These are phyloP conservation scores for Bufotes viridis DNA, from an alignment of 2,797 vertebrate genomes.

Conservation along the genomic window DNA sequence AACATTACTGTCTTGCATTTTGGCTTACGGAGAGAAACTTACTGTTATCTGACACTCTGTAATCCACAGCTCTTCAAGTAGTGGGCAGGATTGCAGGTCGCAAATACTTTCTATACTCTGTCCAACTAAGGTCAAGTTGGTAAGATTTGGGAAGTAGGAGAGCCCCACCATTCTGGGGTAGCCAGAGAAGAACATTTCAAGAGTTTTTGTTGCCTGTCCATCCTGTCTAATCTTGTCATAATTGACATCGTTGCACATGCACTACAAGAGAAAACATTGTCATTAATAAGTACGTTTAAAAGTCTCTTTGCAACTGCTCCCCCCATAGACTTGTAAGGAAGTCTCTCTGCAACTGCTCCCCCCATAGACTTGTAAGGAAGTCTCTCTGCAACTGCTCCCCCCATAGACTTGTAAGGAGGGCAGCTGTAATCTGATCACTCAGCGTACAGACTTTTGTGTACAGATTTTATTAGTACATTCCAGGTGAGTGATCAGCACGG, in stretches of 20 bases:
- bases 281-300: background rate
- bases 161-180: constrained; percentile 80
- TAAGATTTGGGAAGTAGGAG: constrained; percentile 78
- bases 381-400: too few species aligned
- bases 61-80: constrained; percentile 85
- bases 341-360: too few species aligned
- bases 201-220: constrained; percentile 69
- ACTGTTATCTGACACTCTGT: constrained; percentile 81
- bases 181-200: constrained; percentile 87
- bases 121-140: constrained; percentile 79
- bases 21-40: constrained; percentile 64
- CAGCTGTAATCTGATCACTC: too few species aligned
- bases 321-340: too few species aligned
- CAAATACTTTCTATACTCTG: constrained; percentile 80
- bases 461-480: too few species aligned
- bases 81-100: constrained; percentile 75
- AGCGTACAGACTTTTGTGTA: too few species aligned
- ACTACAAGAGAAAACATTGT: constrained; percentile 73
- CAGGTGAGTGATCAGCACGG: too few species aligned
- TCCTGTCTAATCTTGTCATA: constrained; percentile 78
- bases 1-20: background rate
- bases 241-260: constrained; percentile 78
- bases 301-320: too few species aligned
- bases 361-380: too few species aligned
- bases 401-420: too few species aligned